Evolutionary conservation across 2,797 vertebrate genomes (phyloP).

Genomic region (Triplophysa bombifrons): DNA sequence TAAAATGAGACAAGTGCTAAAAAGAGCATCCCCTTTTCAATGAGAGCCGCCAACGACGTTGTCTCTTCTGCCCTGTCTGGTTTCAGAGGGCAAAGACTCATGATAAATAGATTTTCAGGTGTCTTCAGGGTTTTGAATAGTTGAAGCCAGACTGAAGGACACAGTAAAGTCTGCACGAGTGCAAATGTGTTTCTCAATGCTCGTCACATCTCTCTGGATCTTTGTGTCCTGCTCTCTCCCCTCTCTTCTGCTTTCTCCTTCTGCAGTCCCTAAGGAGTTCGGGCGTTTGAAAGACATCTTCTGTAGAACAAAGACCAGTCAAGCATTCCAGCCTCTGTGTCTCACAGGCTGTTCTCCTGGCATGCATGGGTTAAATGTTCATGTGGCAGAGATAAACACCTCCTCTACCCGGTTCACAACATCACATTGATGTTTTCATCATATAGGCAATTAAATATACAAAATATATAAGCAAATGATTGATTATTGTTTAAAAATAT

Average conservation of each 20-base stretch:
- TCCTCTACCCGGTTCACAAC: background rate
- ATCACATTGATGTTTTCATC: background rate
- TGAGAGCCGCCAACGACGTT: constrained; percentile 30
- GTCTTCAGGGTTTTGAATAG: constrained; percentile 51
- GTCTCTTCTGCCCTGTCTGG: constrained; percentile 35
- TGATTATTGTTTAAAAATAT: background rate
- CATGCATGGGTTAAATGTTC: constrained; percentile 32
- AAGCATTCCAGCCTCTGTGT: constrained; percentile 44
- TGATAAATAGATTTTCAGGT: constrained; percentile 49
- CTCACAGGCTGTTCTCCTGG: constrained; percentile 34
- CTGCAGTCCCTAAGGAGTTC: constrained; percentile 13
- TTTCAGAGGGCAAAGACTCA: constrained; percentile 37
- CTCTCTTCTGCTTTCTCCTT: constrained; percentile 15
- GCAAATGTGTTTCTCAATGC: constrained; percentile 49
- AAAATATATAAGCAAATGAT: background rate
- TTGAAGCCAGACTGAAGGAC: constrained; percentile 54
- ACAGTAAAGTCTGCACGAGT: constrained; percentile 37
- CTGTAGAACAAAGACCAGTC: constrained; percentile 54
- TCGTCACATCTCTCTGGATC: constrained; percentile 47
- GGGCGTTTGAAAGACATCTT: constrained; percentile 54
- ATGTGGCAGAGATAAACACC: constrained; percentile 16
- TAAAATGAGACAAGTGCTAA: background rate
- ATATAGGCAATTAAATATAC: background rate
- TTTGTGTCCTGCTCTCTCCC: constrained; percentile 39
- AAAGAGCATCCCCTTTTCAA: background rate